These are phyloP conservation scores for Theocolax elegans DNA, from an alignment of 1,140 invertebrate genomes.

Conservation along the genomic window DNA sequence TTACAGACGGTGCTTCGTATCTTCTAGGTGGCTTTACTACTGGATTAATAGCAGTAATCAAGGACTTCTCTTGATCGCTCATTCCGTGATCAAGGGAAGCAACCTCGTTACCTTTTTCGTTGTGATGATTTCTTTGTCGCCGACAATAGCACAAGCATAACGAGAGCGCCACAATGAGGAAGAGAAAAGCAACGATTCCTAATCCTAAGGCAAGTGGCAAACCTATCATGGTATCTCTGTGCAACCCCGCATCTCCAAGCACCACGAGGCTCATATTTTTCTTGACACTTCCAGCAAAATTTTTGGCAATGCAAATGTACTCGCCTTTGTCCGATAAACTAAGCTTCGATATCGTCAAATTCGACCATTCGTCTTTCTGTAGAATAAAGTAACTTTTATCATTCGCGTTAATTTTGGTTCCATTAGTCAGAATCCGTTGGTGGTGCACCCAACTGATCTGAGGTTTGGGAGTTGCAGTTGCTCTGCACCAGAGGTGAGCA, in stretches of 20 bases:
- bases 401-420: conserved; percentile 50
- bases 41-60: conserved; percentile 84
- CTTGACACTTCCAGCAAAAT: conserved; percentile 84
- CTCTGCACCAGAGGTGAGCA: conserved; percentile 81
- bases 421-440: conserved; percentile 51
- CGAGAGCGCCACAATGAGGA: conserved; percentile 73
- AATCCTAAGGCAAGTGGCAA: conserved; percentile 66
- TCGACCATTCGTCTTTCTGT: conserved; percentile 74
- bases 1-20: conserved; percentile 76
- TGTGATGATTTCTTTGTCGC: conserved; percentile 62
- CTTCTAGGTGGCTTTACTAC: conserved; percentile 81
- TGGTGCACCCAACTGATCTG: conserved; percentile 76
- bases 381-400: conserved; percentile 64
- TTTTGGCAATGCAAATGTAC: conserved; percentile 89
- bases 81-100: conserved; percentile 63
- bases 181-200: conserved; percentile 66
- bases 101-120: conserved; percentile 70
- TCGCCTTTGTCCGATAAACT: conserved; percentile 82
- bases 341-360: conserved; percentile 80
- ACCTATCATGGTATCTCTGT: conserved; percentile 61
- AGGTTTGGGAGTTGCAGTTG: conserved; percentile 80
- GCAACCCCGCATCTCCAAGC: conserved; percentile 62
- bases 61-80: conserved; percentile 81
- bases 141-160: conserved; percentile 77
- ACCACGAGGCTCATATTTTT: conserved; percentile 77